Evolutionary conservation across 2,113 vertebrate genomes (phyloP).

Genomic region (Phylloscopus trochilus): DNA sequence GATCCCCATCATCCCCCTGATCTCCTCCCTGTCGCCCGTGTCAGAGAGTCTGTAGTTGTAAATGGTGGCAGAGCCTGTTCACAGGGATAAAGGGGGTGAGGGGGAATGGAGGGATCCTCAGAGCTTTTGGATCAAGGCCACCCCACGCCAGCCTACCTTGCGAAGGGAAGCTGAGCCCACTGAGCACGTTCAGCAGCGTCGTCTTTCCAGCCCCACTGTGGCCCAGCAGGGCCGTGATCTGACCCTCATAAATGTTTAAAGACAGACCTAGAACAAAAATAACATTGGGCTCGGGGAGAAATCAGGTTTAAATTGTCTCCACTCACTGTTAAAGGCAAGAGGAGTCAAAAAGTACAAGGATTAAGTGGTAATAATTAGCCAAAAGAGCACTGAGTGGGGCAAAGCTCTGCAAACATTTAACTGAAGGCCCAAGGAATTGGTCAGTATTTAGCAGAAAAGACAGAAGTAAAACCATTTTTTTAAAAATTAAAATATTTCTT

Average conservation of each 20-base stretch:
- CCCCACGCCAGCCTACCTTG: constrained; percentile 50
- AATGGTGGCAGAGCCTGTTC: constrained; percentile 80
- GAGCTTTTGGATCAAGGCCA: neutral
- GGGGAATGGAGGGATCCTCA: accelerated
- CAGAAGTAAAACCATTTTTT: accelerated
- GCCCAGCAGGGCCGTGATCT: constrained; percentile 93
- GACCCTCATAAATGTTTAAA: constrained; percentile 88
- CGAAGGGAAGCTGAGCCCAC: constrained; percentile 80
- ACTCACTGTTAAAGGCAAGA: neutral
- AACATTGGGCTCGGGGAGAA: neutral
- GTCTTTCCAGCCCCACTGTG: constrained; percentile 93
- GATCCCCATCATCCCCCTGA: constrained; percentile 81
- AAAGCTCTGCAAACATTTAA: neutral
- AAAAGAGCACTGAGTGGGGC: neutral
- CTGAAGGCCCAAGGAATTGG: neutral
- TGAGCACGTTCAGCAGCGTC: constrained; percentile 84
- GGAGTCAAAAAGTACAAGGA: neutral
- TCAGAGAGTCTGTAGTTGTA: constrained; percentile 78
- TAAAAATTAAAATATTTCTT: neutral
- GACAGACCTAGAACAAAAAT: constrained; percentile 75
- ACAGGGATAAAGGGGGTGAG: neutral
- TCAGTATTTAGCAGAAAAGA: neutral
- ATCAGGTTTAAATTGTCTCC: neutral
- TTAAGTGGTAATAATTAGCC: neutral
- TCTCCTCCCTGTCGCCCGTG: constrained; percentile 68